phyloP scores from a whole-genome alignment of 2,888 invertebrate species.

The Phyllotreta cruciferae region DNA sequence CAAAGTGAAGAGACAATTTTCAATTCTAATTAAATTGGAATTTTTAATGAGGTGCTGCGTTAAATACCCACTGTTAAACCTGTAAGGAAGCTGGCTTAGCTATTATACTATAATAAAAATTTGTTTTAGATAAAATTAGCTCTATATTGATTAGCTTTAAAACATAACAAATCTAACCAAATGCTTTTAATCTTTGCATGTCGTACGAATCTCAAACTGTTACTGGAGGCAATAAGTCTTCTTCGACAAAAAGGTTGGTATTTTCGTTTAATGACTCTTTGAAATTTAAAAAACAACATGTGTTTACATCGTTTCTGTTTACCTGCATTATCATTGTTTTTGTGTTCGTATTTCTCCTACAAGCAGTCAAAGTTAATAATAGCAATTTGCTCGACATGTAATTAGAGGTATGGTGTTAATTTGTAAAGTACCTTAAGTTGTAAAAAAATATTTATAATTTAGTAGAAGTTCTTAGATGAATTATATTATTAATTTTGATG shows the following conservation, averaged over 20 bases:
- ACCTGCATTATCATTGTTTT: too few relatives aligned
- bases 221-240: conserved; percentile 70
- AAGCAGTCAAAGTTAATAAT: too few relatives aligned
- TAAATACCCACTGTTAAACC: too few relatives aligned
- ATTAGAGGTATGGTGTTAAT: too few relatives aligned
- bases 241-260: conserved; percentile 59
- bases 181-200: conserved; percentile 67
- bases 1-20: not conserved
- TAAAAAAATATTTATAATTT: too few relatives aligned
- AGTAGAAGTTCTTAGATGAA: too few relatives aligned
- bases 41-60: not conserved
- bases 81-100: conserved; percentile 4
- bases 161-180: conserved; percentile 48
- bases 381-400: too few relatives aligned
- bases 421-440: too few relatives aligned
- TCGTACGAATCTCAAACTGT: conserved; percentile 75
- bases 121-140: conserved; percentile 29
- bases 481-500: too few relatives aligned
- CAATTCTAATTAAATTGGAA: not conserved
- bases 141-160: conserved; percentile 19
- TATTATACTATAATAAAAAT: conserved; percentile 14
- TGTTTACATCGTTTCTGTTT: too few relatives aligned
- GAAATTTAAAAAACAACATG: too few relatives aligned
- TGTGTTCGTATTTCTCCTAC: too few relatives aligned
- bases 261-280: conserved; percentile 21